Evolutionary conservation across 2,797 vertebrate species (phyloP), one percentile per base, ranked within the genome.

Genomic region (Ctenosaura bakeri): DNA sequence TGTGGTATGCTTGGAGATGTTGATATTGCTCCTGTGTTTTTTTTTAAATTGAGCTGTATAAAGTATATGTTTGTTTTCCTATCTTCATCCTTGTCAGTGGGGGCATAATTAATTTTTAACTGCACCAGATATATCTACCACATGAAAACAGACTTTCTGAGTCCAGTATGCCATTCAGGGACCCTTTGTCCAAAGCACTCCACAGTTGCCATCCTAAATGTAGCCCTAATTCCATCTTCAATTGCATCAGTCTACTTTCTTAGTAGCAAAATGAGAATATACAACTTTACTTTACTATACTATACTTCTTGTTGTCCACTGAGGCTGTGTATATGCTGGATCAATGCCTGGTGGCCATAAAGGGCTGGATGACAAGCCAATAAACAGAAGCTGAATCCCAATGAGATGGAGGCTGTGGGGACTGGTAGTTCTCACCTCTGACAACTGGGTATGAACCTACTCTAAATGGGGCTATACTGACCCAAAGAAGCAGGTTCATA

Each of bases 31-130:
- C 12, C 32, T 66, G 54, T 62, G 3, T 46, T 46, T 46, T 46
- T 46, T 46, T 46, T 3, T 83, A 62, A 69, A 81, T 32, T 76
- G 69, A 50, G 64, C 56, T 64, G 46, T 12, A 83, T 64, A 64
- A 84, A 77, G 38, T 50, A 3, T 20, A 26, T 89, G 69, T 83
- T 88, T 77, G 80, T 64, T 88, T 69, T 88, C 62, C 52, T 81
- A 80, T 62, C 54, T 81, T 81, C 42, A 71, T 82, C 14, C 64
- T 73, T 82, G 78, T 22, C 42, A 84, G 73, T n/a, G 56, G 56
- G 32, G 56, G 35, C 4, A 66, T 84, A 78, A 78, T 89, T 84
- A 77, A 52, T 89, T 89, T 89, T 66, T 50, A 56, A 77, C 18
- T 26, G 26, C 13, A 50, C 20, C 32, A 64, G 52, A 38, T 16